A percentile compares a stretch with the other conserved stretches of the same genome.
phyloP scores from a whole-genome alignment of 2,888 invertebrate species.

The Chouioia cunea region DNA sequence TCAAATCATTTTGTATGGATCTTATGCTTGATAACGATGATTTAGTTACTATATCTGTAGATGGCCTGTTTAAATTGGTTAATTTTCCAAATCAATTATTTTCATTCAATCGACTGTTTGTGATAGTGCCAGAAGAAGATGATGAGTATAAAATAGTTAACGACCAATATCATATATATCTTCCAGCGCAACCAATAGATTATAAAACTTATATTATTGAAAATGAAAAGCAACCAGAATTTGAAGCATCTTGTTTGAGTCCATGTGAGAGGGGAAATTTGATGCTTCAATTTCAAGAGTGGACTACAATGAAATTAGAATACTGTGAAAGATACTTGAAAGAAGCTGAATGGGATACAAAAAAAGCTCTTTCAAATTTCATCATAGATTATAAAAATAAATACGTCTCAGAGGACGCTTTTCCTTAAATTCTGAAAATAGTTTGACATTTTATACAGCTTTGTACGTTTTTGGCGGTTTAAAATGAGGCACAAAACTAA shows the following conservation, averaged over 20 bases:
- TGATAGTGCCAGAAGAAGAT: conserved; percentile 69
- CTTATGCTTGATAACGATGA: conserved; percentile 54
- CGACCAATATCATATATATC: conserved; percentile 74
- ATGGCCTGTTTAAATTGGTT: conserved; percentile 71
- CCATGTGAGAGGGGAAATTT: conserved; percentile 52
- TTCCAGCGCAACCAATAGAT: conserved; percentile 47
- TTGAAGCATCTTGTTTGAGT: conserved; percentile 49
- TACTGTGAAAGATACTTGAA: conserved; percentile 54
- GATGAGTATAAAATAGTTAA: conserved; percentile 76
- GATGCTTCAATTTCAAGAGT: conserved; percentile 50
- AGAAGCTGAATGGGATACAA: conserved; percentile 54
- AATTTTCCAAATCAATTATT: conserved; percentile 61
- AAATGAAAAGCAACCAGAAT: conserved; percentile 44
- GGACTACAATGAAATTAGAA: conserved; percentile 54
- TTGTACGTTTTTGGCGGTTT: too few relatives aligned
- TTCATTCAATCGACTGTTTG: conserved; percentile 74
- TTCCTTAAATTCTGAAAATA: background rate
- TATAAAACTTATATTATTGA: conserved; percentile 45
- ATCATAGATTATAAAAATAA: conserved; percentile 51
- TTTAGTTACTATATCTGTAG: conserved; percentile 68
- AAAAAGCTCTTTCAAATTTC: conserved; percentile 55
- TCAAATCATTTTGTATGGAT: conserved; percentile 67
- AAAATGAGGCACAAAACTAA: too few relatives aligned
- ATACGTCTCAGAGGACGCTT: conserved; percentile 32
- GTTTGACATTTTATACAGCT: too few relatives aligned